Evolutionary conservation across 1,140 invertebrate genomes (phyloP).

Genomic region (Amphibalanus amphitrite): DNA sequence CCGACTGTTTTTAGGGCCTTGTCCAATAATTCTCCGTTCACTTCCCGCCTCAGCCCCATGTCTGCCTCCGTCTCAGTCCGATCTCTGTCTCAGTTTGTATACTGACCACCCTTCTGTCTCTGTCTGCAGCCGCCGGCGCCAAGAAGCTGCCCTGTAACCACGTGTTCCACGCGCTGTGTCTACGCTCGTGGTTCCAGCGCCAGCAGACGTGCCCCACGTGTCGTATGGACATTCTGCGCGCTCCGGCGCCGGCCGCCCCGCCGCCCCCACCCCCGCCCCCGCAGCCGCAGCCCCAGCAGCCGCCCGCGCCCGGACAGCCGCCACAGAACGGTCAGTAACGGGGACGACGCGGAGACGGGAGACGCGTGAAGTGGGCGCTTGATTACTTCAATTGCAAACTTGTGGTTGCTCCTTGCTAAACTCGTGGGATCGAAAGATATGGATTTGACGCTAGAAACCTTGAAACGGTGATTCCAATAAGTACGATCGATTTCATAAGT

Average conservation of each 20-base stretch:
- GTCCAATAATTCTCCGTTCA: too few species aligned
- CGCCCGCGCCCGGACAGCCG: slow-evolving; percentile 4
- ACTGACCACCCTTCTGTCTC: not conserved
- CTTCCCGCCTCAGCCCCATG: too few species aligned
- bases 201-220: slow-evolving; percentile 99
- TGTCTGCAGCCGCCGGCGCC: slow-evolving; percentile 30
- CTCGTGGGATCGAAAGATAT: too few species aligned
- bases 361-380: too few species aligned
- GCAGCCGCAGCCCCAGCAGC: not conserved
- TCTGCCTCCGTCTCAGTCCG: too few species aligned
- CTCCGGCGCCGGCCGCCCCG: slow-evolving; percentile 32
- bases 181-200: slow-evolving; percentile 98
- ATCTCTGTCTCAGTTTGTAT: slow-evolving; percentile 5
- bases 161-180: slow-evolving; percentile 94
- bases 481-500: too few species aligned
- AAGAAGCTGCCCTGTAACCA: slow-evolving; percentile 99
- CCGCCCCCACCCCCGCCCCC: slow-evolving; percentile 22
- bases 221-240: slow-evolving; percentile 79
- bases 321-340: not conserved
- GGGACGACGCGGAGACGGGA: too few species aligned
- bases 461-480: too few species aligned
- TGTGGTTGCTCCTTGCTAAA: too few species aligned
- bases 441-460: too few species aligned
- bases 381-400: too few species aligned
- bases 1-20: too few species aligned